Evolutionary conservation across 2,113 vertebrate species (phyloP).

Genomic region (Geococcyx californianus): DNA sequence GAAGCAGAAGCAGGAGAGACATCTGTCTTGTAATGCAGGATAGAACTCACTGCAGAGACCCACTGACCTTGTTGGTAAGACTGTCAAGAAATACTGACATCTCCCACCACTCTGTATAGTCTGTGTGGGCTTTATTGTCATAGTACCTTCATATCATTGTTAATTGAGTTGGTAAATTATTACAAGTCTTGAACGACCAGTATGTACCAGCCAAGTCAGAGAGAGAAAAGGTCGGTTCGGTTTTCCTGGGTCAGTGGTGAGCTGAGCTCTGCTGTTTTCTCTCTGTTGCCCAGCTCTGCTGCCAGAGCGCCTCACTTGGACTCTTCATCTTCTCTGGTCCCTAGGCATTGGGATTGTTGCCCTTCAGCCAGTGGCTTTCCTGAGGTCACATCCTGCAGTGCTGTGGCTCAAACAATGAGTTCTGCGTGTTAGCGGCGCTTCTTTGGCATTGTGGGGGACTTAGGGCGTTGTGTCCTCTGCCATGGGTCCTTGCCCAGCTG

Average conservation of each 20-base stretch:
- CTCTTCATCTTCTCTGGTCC: neutral
- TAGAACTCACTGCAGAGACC: neutral
- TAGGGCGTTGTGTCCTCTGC: neutral
- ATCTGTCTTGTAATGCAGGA: neutral
- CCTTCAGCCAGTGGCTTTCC: neutral
- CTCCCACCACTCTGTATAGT: neutral
- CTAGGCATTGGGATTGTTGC: accelerated
- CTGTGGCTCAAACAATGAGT: neutral
- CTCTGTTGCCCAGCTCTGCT: neutral
- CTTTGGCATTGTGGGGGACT: too few relatives aligned
- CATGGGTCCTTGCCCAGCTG: neutral
- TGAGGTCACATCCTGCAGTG: neutral
- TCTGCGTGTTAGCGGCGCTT: neutral
- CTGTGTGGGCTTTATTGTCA: neutral
- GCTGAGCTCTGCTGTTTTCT: neutral
- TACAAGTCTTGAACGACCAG: neutral
- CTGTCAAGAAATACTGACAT: neutral
- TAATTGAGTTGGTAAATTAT: neutral
- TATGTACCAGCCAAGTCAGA: neutral
- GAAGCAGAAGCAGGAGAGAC: neutral
- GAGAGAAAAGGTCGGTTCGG: neutral
- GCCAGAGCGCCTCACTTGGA: neutral
- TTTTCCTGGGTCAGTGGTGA: neutral
- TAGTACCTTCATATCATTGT: neutral
- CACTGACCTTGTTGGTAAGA: neutral